Evolutionary conservation across 2,888 invertebrate genomes (phyloP), one percentile per base, ranked within the genome.

Genomic region (Scrobipalpa costella): DNA sequence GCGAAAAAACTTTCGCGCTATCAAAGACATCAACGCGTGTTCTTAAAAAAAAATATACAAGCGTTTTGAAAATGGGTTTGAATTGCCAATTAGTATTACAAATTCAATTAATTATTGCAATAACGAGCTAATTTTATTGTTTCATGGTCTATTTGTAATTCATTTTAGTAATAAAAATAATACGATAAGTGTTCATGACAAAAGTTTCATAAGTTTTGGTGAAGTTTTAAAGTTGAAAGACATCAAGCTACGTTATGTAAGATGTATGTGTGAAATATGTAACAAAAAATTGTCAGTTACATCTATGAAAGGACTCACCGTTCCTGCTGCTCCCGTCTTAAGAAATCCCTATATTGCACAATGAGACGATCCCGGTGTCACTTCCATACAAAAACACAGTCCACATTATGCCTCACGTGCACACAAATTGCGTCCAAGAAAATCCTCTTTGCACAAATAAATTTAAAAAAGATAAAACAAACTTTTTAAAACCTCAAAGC

Each of bases 271-370:
- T 34, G 15, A 55, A 11, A 61, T 19, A 52, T 38, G 38, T 52
- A 38, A 52, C 38, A 50, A 61, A 61, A 61, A 61, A 60, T 13
- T 52, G 61, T 61, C 61, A 21, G 61, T 61, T 61, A 61, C 61
- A 61, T 68, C 66, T 66, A 68, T 68, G 65, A 70, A 71, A 66
- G 63, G 63, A 85, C 88, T 88, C 76, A 89, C 89, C 88, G 78
- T 77, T 76, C 79, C 78, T 77, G 80, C 74, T 74, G 79, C 70
- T 79, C 77, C 72, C 69, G 71, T 80, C 72, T 79, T 79, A 82
- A 78, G 79, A 80, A 84, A 86, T 86, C 85, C 86, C 81, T 82
- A 65, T 72, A 83, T 79, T 82, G 81, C 85, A 87, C 88, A 85
- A 84, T 80, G 77, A 73, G 73, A 74, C 73, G 69, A 70, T 71